phyloP scores from a whole-genome alignment of 2,888 invertebrate species.

The Scaptomyza tumidula region DNA sequence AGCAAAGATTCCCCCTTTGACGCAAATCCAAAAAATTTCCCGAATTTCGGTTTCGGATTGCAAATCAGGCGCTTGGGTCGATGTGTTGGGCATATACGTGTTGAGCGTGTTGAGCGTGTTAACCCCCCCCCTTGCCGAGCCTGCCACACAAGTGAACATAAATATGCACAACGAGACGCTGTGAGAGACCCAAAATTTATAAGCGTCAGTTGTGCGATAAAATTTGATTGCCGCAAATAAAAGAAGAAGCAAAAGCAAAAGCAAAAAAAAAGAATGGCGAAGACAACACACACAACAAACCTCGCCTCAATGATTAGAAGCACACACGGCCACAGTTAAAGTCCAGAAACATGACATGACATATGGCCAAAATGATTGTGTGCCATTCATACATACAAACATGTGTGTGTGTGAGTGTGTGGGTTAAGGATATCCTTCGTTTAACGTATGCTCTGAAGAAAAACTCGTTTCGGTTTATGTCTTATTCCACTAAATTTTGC shows the following conservation, averaged over 20 bases:
- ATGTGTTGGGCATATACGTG: slow-evolving; percentile 73
- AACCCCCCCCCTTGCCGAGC: not conserved
- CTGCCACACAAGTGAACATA: slow-evolving; percentile 37
- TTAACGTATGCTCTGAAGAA: slow-evolving; percentile 21
- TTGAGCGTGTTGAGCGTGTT: slow-evolving; percentile 31
- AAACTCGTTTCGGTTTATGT: too few species aligned
- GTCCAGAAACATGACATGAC: slow-evolving; percentile 45
- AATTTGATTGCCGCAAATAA: slow-evolving; percentile 78
- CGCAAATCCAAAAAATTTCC: slow-evolving; percentile 7
- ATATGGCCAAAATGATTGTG: slow-evolving; percentile 56
- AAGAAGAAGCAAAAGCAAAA: slow-evolving; percentile 20
- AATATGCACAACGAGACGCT: slow-evolving; percentile 61
- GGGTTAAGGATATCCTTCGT: slow-evolving; percentile 18
- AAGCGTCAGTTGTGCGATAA: slow-evolving; percentile 77
- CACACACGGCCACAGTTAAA: slow-evolving; percentile 12
- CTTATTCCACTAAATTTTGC: too few species aligned
- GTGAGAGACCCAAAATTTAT: slow-evolving; percentile 73
- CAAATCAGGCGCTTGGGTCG: slow-evolving; percentile 29
- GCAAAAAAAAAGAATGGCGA: not conserved
- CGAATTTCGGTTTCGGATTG: slow-evolving; percentile 14
- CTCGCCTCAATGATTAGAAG: slow-evolving; percentile 13
- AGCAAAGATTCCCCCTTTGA: not conserved
- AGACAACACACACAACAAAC: not conserved
- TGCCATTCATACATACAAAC: slow-evolving; percentile 1
- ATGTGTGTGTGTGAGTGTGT: not conserved